These are phyloP conservation scores for Ptyas mucosa DNA, from an alignment of 2,113 vertebrate genomes.

Conservation along the genomic window DNA sequence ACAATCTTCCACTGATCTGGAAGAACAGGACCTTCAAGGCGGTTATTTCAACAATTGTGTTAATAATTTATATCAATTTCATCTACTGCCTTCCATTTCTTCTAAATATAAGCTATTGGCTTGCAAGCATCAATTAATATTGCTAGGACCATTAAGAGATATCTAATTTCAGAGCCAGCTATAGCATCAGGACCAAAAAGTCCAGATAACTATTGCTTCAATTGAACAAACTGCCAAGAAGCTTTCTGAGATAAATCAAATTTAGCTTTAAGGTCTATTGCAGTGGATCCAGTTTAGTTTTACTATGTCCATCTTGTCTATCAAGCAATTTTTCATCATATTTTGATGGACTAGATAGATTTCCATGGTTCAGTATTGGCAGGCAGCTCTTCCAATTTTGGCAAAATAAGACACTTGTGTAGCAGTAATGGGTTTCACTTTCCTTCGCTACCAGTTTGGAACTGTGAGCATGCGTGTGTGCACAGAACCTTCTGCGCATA, in stretches of 20 bases:
- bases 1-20: neutral
- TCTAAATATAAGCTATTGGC: neutral
- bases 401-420: neutral
- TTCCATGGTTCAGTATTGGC: neutral
- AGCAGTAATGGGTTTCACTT: neutral
- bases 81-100: neutral
- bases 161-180: neutral
- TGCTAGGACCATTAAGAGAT: neutral
- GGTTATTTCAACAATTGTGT: neutral
- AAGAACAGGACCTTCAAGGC: neutral
- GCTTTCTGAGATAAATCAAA: neutral
- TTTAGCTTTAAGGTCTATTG: neutral
- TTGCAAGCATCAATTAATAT: neutral
- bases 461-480: too few relatives aligned
- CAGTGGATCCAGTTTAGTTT: neutral
- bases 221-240: neutral
- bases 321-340: neutral
- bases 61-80: neutral
- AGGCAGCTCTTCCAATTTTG: neutral
- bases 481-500: too few relatives aligned
- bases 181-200: neutral
- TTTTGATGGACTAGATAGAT: neutral
- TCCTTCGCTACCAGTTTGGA: too few relatives aligned
- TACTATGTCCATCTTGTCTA: neutral
- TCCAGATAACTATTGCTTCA: neutral